Base-by-base conservation (phyloP, 2,888 invertebrate species). In the Prenolepis imparis region DNA sequence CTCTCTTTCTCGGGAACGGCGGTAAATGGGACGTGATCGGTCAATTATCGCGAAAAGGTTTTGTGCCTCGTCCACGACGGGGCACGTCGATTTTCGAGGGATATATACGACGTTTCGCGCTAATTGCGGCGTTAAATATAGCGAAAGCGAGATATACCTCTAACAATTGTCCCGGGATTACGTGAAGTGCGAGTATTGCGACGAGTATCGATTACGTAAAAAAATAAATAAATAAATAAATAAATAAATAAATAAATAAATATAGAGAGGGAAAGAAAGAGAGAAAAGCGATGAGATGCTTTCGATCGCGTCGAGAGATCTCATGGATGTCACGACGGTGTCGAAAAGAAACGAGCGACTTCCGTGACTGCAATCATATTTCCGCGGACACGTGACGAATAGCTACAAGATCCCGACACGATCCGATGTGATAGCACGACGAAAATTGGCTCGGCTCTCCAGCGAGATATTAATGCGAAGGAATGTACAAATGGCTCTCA, bases 11-110 rank as follows among this genome's bases (percentile, higher is more conserved):
- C 28, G 86, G 8, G 52, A 48, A 52, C 52, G 70, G 18, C 41
- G 21, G 48, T 68, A 85, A 90, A 88, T 88, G 84, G 81, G 6
- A 84, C 85, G 77, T 82, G 88, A 88, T 88, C 82, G 88, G 86
- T 74, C 74, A 82, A 87, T 87, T 84, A 74, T 68, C 80, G 75
- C 41, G 77, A 66, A 82, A 77, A 83, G 48, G 32, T n/a, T 82
- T 44, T 41, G 81, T 39, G 48, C 39, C 24, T 9, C 15, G 41
- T 6, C n/a, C 32, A 32, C 32, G 18, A 59, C 24, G 55, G 12
- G n/a, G 41, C 52, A 36, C 21, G 32, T 24, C n/a, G 48, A 12
- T 21, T 52, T 44, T 48, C 57, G 48, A 61, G n/a, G 24, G 9
- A n/a, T 39, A n/a, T 52, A 48, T 28, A 28, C 28, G 28, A 28